A percentile compares a stretch with the other conserved stretches of the same genome.
phyloP scores from a whole-genome alignment of 2,888 invertebrate species.

The Amaurobius ferox region DNA sequence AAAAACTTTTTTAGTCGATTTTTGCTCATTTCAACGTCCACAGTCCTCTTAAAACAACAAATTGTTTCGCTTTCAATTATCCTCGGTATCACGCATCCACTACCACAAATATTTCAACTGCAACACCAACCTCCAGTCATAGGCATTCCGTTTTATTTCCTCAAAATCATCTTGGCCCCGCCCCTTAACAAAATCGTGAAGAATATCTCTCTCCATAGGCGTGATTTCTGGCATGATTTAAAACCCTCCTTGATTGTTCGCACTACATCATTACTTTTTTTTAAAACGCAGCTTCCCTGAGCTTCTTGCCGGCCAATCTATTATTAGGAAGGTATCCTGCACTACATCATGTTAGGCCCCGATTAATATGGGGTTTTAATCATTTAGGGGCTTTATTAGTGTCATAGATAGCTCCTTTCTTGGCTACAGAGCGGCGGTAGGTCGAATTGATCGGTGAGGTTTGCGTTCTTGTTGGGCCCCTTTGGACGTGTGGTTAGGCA shows the following conservation, averaged over 20 bases:
- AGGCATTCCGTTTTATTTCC: neutral
- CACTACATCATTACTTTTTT: conserved; percentile 48
- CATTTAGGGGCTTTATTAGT: neutral
- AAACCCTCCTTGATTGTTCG: conserved; percentile 23
- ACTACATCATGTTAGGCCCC: neutral
- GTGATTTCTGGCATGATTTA: conserved; percentile 52
- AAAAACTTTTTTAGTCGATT: too few relatives aligned
- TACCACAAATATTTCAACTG: too few relatives aligned
- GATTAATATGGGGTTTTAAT: conserved; percentile 16
- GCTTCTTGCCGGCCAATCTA: neutral
- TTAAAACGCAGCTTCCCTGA: conserved; percentile 14
- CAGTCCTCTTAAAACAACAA: too few relatives aligned
- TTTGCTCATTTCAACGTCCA: too few relatives aligned
- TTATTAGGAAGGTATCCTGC: neutral
- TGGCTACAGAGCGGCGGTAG: conserved; percentile 18
- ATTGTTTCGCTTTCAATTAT: too few relatives aligned
- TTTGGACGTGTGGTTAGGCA: too few relatives aligned
- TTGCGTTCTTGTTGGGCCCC: neutral
- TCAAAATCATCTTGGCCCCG: neutral
- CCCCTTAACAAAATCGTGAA: conserved; percentile 32
- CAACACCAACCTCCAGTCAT: too few relatives aligned
- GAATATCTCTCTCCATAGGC: conserved; percentile 37
- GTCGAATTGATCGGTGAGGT: conserved; percentile 3
- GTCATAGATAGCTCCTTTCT: neutral
- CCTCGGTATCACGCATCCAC: too few relatives aligned